Evolutionary conservation across 2,797 vertebrate genomes (phyloP), one percentile per base, ranked within the genome.

Genomic region (Acropternis orthonyx): DNA sequence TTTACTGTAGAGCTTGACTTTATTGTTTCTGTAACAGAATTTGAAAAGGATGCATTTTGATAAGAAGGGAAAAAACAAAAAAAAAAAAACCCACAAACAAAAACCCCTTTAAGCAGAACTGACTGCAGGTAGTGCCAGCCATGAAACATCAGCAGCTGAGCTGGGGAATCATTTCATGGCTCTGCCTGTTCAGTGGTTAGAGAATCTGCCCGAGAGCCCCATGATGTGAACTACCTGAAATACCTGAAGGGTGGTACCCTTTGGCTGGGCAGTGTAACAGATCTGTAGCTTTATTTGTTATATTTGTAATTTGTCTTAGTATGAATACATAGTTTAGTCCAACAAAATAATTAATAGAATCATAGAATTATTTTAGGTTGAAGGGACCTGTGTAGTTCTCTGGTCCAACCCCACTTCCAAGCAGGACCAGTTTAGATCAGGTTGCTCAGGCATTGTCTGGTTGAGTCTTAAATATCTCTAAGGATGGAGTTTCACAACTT

Each of bases 401-500:
- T 86, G 43, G 20, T 81, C 36, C 43, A 72, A 18, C 46, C 32
- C 21, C 7, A 5, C 49, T 72, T 71, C 49, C 28, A 39, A 30
- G 54, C 49, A 72, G 58, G 62, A 8, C 13, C 21, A 24, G 0
- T 62, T 84, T 68, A 74, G 51, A 65, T 91, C 18, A 52, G 21
- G 44, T 86, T 49, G 13, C 32, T 93, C 54, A 76, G 69, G 9
- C 43, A 15, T 41, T 37, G 19, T 71, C 67, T 92, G 48, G 8
- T 73, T 75, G 46, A 75, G 43, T 37, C 75, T 84, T 58, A 36
- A 83, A 9, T 66, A 49, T 51, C 41, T 65, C 49, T 28, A 78
- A 34, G 55, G 69, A 68, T 63, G 63, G 52, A 84, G 39, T 96
- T 95, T 92, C 92, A 79, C 67, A 95, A 95, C 20, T 52, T 77